phyloP scores from a whole-genome alignment of 2,888 invertebrate genomes.

The Andrena flavipes region DNA sequence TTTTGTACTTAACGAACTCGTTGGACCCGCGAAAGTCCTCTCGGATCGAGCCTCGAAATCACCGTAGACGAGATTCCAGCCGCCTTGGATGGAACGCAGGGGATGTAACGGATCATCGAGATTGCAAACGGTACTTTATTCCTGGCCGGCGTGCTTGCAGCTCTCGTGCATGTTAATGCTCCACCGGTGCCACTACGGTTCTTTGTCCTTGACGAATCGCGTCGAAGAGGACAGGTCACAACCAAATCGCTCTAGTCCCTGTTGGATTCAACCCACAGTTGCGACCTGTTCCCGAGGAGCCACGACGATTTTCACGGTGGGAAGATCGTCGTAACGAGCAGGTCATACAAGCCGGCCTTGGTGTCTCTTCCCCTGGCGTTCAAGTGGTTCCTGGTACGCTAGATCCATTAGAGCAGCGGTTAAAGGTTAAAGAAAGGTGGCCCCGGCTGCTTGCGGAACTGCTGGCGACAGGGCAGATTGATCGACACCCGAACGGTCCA shows the following conservation, averaged over 20 bases:
- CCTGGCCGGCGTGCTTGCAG: conserved; percentile 49
- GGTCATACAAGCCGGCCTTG: conserved; percentile 65
- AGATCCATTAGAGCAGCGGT: conserved; percentile 24
- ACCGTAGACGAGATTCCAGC: conserved; percentile 46
- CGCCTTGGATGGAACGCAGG: conserved; percentile 55
- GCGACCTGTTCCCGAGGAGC: conserved; percentile 16
- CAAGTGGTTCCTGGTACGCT: conserved; percentile 3
- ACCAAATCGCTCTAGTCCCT: conserved; percentile 10
- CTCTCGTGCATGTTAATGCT: conserved; percentile 70
- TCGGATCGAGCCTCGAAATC: background rate
- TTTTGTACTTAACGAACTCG: conserved; percentile 18
- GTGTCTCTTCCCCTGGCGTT: conserved; percentile 57
- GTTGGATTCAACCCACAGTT: conserved; percentile 11
- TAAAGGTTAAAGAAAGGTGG: background rate
- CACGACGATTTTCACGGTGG: background rate
- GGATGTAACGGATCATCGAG: conserved; percentile 74
- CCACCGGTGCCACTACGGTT: conserved; percentile 40
- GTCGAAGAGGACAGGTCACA: background rate
- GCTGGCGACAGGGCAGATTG: background rate
- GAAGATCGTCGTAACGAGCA: conserved; percentile 29
- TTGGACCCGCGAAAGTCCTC: background rate
- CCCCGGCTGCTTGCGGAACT: background rate
- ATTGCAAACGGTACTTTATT: conserved; percentile 76
- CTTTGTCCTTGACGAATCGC: conserved; percentile 57
- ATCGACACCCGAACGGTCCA: background rate